phyloP scores from a whole-genome alignment of 1,140 invertebrate species.

The Cotesia glomerata region DNA sequence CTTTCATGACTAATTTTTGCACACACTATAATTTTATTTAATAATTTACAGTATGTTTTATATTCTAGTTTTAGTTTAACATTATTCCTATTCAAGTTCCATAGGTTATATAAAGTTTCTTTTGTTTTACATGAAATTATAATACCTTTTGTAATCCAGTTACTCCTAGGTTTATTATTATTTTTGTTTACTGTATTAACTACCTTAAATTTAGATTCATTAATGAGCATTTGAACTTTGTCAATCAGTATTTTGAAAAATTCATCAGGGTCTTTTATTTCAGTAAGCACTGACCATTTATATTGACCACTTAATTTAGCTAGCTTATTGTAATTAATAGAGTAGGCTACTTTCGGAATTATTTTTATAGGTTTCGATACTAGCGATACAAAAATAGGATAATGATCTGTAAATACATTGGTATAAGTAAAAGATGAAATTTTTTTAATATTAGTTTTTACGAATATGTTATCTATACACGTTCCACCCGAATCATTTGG shows the following conservation, averaged over 20 bases:
- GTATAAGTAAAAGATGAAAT: background rate
- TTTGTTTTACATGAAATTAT: background rate
- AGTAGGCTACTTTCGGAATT: background rate
- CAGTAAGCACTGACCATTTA: background rate
- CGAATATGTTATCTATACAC: background rate
- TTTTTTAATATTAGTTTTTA: background rate
- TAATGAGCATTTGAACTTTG: background rate
- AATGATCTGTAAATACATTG: background rate
- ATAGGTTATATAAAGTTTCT: conserved; percentile 34
- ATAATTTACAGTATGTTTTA: no score
- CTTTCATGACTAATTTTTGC: no score
- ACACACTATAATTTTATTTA: no score
- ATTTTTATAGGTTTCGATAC: background rate
- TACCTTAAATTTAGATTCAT: background rate
- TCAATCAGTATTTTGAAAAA: no score
- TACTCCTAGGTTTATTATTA: background rate
- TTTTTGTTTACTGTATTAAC: background rate
- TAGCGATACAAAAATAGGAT: background rate
- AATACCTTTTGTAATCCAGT: background rate
- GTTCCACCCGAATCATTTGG: background rate
- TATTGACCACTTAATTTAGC: background rate
- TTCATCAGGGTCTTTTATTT: background rate
- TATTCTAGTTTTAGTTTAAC: no score
- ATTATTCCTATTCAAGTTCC: background rate
- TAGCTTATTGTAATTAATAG: background rate